Conservation (phyloP, 2,797 vertebrate genomes). For the Amblyraja radiata region DNA sequence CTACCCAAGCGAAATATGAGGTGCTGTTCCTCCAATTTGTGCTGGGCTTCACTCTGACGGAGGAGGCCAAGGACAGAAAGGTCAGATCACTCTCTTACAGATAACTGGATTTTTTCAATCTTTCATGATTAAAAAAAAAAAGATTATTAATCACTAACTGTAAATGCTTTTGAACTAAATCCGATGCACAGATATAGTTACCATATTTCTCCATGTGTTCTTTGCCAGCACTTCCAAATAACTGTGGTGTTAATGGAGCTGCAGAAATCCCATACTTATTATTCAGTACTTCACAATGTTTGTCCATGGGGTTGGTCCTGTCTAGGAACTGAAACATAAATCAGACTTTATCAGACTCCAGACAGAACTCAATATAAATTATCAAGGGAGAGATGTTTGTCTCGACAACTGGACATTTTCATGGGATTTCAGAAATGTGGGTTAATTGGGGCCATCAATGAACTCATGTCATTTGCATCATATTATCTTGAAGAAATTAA, state of each 20-base stretch:
- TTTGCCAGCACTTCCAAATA: conserved; percentile 79
- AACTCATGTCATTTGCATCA: neutral
- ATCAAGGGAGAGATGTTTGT: neutral
- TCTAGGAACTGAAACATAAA: conserved; percentile 59
- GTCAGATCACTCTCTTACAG: too few relatives aligned
- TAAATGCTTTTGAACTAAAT: neutral
- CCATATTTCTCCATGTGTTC: conserved; percentile 96
- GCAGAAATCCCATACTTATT: conserved; percentile 67
- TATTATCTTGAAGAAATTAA: neutral
- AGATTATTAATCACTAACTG: too few relatives aligned
- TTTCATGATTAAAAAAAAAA: neutral
- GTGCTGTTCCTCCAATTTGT: too few relatives aligned
- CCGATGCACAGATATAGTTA: conserved; percentile 43
- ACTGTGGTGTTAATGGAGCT: conserved; percentile 68
- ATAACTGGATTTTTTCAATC: neutral
- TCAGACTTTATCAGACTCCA: neutral
- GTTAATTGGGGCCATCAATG: neutral
- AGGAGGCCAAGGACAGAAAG: too few relatives aligned
- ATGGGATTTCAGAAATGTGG: neutral
- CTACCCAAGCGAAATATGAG: too few relatives aligned
- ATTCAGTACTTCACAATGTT: conserved; percentile 78
- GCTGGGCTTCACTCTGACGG: too few relatives aligned
- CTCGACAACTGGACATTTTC: neutral
- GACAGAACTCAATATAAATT: neutral
- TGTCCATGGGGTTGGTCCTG: conserved; percentile 74